Base-by-base conservation (phyloP, 2,888 invertebrate genomes). In the Drosophila limbata region DNA sequence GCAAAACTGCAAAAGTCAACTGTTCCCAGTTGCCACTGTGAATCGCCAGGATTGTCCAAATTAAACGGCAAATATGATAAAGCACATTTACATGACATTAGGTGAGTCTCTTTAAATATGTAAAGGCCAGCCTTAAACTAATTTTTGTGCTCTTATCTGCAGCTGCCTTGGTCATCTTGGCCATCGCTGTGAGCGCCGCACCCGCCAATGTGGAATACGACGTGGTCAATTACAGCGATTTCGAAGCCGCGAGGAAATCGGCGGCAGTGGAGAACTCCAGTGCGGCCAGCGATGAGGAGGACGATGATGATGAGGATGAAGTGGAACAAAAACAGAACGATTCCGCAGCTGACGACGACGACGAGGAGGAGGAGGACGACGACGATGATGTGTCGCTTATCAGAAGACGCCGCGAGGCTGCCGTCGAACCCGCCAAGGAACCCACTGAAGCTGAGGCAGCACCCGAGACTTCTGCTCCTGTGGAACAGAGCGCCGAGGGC, bases 1-100 rank as follows among this genome's bases (percentile, higher is more conserved):
- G 77, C 81, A 84, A 86, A 89, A 89, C 80, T 79, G 83, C 80
- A 75, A 78, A 88, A 83, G 88, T 71, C 67, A 88, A 78, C 87
- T 77, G 69, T 57, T 61, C 35, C 55, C 45, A 52, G 69, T 69
- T 52, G 53, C 69, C 62, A 74, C 55, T 10, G 9, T 42, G 15
- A 57, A 55, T 40, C 33, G 28, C 6, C 57, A 78, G 84, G 77
- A 84, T 80, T 79, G 68, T 11, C 52, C 56, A 28, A 21, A 15
- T 8, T 25, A 44, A 35, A 5, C 48, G 37, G 19, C 28, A 69
- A 72, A 52, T n/a, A 88, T 90, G 90, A 69, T 69, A 73, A 79
- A 79, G 57, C 70, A 77, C 69, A 82, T 80, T 53, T 77, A 67
- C 57, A 62, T 59, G 66, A 66, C 76, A 55, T 19, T 86, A 35